phyloP scores from a whole-genome alignment of 2,888 invertebrate genomes.

The Unio delphinus region DNA sequence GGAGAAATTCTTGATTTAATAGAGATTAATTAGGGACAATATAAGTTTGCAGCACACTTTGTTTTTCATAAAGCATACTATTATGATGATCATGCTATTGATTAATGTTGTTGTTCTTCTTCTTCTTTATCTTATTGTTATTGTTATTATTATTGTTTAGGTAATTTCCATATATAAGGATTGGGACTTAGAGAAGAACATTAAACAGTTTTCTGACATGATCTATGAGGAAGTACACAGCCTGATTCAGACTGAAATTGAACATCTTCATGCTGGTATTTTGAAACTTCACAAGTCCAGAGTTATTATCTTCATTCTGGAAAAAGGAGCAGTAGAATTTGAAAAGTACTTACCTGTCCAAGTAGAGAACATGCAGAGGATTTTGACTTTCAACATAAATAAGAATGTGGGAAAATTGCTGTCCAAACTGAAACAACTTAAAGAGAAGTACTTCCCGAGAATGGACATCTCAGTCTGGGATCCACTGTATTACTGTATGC shows the following conservation, averaged over 20 bases:
- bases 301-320: constrained; percentile 60
- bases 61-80: too few species aligned
- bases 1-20: too few species aligned
- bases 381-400: constrained; percentile 39
- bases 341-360: constrained; percentile 57
- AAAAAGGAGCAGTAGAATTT: constrained; percentile 62
- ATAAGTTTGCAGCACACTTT: too few species aligned
- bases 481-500: constrained; percentile 83
- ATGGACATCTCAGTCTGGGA: constrained; percentile 78
- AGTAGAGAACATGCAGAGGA: constrained; percentile 47
- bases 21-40: too few species aligned
- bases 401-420: constrained; percentile 19
- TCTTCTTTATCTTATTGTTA: too few species aligned
- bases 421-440: constrained; percentile 19
- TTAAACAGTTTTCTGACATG: constrained; percentile 27
- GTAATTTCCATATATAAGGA: constrained; percentile 50
- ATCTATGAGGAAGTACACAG: constrained; percentile 30
- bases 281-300: constrained; percentile 58
- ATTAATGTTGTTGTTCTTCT: too few species aligned
- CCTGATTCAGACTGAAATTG: constrained; percentile 40
- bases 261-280: constrained; percentile 39
- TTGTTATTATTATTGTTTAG: constrained; percentile 30
- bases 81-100: too few species aligned
- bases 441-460: constrained; percentile 40
- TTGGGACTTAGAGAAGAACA: constrained; percentile 46